A percentile compares a stretch with the other conserved stretches of the same genome.
Evolutionary conservation across 2,113 vertebrate species (phyloP).

Genomic region (Collichthys lucidus): DNA sequence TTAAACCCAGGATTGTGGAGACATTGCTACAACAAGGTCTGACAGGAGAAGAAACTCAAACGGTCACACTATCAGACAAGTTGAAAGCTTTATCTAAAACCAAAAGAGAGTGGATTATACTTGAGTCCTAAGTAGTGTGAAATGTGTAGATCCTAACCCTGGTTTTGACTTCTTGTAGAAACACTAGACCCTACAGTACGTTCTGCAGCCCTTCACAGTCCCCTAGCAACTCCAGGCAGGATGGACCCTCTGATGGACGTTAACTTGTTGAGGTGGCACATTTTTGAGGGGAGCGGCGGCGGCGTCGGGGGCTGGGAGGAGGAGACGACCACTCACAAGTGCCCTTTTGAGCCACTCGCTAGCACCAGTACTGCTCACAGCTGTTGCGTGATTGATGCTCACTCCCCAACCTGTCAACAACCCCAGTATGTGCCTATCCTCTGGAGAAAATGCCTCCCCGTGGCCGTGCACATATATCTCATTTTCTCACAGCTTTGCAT

Average conservation of each 20-base stretch:
- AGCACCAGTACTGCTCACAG: slow-evolving; percentile 65
- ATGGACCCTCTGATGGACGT: slow-evolving; percentile 51
- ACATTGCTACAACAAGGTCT: background rate
- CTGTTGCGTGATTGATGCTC: slow-evolving; percentile 82
- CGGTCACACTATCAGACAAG: background rate
- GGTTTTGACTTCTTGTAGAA: background rate
- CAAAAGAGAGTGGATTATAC: background rate
- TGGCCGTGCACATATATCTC: slow-evolving; percentile 37
- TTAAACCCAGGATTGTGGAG: background rate
- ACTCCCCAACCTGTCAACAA: slow-evolving; percentile 74
- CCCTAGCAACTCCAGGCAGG: slow-evolving; percentile 58
- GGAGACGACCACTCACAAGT: slow-evolving; percentile 49
- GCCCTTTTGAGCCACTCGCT: slow-evolving; percentile 63
- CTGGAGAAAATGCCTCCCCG: slow-evolving; percentile 43
- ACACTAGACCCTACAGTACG: background rate
- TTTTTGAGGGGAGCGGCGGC: slow-evolving; percentile 27
- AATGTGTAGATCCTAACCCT: background rate
- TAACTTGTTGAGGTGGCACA: slow-evolving; percentile 76
- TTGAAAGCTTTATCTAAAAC: background rate
- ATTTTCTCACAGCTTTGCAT: slow-evolving; percentile 66
- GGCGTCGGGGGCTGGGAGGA: slow-evolving; percentile 1
- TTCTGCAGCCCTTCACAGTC: background rate
- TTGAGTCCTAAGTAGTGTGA: background rate
- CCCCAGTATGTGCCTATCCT: slow-evolving; percentile 44
- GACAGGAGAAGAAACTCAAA: background rate